Conservation (phyloP, 2,797 vertebrate species). For the Eptatretus atami region DNA sequence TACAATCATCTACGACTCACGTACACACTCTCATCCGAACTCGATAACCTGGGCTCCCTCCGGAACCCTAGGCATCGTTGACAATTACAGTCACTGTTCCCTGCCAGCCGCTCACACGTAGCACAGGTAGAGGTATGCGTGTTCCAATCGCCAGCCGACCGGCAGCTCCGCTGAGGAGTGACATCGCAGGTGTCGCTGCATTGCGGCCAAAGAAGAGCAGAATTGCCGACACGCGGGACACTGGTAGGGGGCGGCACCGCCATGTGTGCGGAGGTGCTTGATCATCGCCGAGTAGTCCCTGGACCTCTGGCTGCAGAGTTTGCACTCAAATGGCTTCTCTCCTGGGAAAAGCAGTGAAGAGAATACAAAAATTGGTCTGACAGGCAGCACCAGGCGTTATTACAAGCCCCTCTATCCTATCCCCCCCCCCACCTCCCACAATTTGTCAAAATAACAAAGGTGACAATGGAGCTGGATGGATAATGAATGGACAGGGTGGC, state of each 20-base stretch:
- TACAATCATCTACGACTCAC: no score
- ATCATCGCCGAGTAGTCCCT: conserved; percentile 97
- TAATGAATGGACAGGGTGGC: no score
- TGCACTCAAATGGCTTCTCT: conserved; percentile 97
- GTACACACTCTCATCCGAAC: no score
- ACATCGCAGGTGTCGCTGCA: conserved; percentile 98
- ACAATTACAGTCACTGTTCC: no score
- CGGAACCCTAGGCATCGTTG: no score
- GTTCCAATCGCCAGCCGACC: conserved; percentile 92
- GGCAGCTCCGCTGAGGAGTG: conserved; percentile 94
- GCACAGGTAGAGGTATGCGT: conserved; percentile 93
- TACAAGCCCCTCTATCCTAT: no score
- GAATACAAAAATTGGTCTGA: no score
- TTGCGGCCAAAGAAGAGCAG: conserved; percentile 91
- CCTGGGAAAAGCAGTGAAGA: conserved; percentile 17
- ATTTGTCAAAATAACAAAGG: no score
- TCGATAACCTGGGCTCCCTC: no score
- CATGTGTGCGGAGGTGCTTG: conserved; percentile 95
- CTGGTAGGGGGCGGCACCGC: conserved; percentile 88
- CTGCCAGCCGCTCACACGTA: conserved; percentile 26
- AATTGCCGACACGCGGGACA: conserved; percentile 96
- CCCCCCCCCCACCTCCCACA: no score
- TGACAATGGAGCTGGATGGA: no score
- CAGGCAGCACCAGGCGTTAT: no score
- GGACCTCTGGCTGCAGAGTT: conserved; percentile 90